Conservation (phyloP, 1,140 invertebrate species). For the Drosophila littoralis region DNA sequence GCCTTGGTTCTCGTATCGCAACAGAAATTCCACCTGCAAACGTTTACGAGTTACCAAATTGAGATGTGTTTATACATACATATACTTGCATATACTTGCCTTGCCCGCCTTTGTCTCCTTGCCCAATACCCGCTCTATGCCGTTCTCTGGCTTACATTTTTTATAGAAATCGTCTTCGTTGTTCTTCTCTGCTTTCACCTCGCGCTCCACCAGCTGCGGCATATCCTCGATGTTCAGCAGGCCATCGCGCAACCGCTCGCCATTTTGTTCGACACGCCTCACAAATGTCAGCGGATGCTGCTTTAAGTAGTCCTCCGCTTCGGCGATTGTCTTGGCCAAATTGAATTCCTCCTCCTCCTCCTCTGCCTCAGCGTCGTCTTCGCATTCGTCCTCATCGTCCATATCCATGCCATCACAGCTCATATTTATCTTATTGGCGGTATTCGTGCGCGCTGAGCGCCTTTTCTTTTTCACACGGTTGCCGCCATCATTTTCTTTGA, state of each 20-base stretch:
- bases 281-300: conserved; percentile 76
- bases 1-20: conserved; percentile 70
- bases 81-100: conserved; percentile 38
- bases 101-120: conserved; percentile 77
- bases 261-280: conserved; percentile 61
- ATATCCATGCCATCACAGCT: conserved; percentile 67
- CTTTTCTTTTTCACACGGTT: conserved; percentile 71
- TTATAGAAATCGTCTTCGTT: conserved; percentile 56
- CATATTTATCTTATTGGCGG: conserved; percentile 27
- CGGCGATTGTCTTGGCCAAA: conserved; percentile 72
- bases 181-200: conserved; percentile 11
- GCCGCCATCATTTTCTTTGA: conserved; percentile 72
- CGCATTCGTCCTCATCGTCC: conserved; percentile 47
- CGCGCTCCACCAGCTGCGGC: conserved; percentile 22
- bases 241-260: conserved; percentile 46
- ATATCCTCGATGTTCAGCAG: conserved; percentile 52
- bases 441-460: conserved; percentile 36
- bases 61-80: no score
- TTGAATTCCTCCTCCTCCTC: conserved; percentile 57
- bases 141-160: conserved; percentile 66
- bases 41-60: neutral
- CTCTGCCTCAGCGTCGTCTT: conserved; percentile 32
- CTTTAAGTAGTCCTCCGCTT: conserved; percentile 76
- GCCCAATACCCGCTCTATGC: conserved; percentile 71
- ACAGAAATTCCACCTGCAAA: conserved; percentile 68